Base-by-base conservation (phyloP, 2,113 vertebrate species). In the Condylura cristata region DNA sequence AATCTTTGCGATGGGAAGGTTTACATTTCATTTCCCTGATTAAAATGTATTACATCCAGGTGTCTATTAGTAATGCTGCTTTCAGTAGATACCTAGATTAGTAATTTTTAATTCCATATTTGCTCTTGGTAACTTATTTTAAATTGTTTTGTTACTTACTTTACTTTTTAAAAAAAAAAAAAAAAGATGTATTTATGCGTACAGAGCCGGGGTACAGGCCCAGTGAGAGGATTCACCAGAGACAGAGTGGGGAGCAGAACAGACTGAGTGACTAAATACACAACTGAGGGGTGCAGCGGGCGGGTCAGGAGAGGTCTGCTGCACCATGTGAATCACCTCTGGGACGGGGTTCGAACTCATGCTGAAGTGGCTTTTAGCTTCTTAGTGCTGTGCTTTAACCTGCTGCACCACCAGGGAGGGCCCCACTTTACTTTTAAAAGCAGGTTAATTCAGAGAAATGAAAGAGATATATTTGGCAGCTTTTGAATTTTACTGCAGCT, bases 71-170 rank as follows among this genome's bases (percentile, higher is more conserved):
- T 80, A 95, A 60, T 94, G 53, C 91, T 95, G 90, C 79, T 93
- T 95, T 93, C 86, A 93, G 28, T 89, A 94, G 60, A 76, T 89
- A 24, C 53, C 83, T 61, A 94, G 72, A 97, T 88, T 93, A 95
- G 86, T 95, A 58, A 83, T 79, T 95, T 95, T 95, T 95, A 83
- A 94, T 96, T 86, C 39, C 9, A 91, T 48, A 80, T 96, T 95
- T 96, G 66, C 70, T 93, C 88, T 83, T 86, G n/a, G 13, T 94
- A 89, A 91, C 94, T 95, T 95, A 76, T 95, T 97, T 95, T 93
- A 91, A 86, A 84, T 96, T 95, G 92, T 92, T 84, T 88, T 90
- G 81, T 91, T 83, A 86, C 12, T 94, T 75, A 72, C 65, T 68
- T 94, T 94, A n/a, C n/a, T n/a, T n/a, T n/a, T n/a, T n/a, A n/a